A percentile compares a stretch with the other conserved stretches of the same genome.
These are phyloP conservation scores for Phrynocephalus guinanensis DNA, from an alignment of 2,797 vertebrate species.

Conservation along the genomic window DNA sequence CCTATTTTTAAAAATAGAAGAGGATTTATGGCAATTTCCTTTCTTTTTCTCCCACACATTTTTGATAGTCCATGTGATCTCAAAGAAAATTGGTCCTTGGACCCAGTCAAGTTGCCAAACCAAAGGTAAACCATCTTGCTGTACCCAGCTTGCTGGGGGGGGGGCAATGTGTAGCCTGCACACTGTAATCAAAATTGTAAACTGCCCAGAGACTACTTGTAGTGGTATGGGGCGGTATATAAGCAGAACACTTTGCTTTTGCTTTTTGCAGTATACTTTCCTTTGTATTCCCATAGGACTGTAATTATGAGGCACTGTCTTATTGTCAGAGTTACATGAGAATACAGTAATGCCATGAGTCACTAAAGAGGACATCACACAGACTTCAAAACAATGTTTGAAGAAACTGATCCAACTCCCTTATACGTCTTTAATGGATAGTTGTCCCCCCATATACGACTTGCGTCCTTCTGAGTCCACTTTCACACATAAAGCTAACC, in stretches of 20 bases:
- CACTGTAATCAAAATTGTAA: too few species aligned
- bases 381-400: neutral
- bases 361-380: neutral
- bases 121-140: neutral
- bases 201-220: too few species aligned
- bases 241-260: too few species aligned
- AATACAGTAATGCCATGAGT: neutral
- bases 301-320: neutral
- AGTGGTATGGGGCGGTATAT: too few species aligned
- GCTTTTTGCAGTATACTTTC: neutral
- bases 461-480: neutral
- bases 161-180: too few species aligned
- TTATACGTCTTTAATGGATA: neutral
- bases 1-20: too few species aligned
- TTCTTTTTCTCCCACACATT: too few species aligned
- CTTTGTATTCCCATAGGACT: neutral
- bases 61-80: too few species aligned
- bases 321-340: neutral
- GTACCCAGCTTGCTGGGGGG: too few species aligned
- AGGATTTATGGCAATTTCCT: too few species aligned
- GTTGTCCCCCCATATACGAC: neutral
- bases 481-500: neutral
- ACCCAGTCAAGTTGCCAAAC: neutral
- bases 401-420: neutral
- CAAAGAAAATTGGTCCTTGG: too few species aligned